Base-by-base conservation (phyloP, 2,113 vertebrate species). In the Lophura nycthemera region DNA sequence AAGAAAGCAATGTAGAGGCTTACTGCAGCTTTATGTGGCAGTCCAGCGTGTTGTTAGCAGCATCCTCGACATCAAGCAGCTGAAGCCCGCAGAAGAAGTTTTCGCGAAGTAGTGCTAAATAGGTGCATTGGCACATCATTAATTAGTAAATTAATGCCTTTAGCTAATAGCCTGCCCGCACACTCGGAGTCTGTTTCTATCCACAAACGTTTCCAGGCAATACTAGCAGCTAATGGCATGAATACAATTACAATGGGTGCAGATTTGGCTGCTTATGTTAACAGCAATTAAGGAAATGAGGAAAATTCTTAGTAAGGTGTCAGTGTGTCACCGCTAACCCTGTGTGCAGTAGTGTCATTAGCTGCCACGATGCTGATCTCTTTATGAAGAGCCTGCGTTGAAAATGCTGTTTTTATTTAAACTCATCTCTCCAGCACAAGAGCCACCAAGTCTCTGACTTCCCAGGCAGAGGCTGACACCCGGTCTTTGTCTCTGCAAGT, bases 131-230 rank as follows among this genome's bases (percentile, higher is more conserved):
- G 47, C 82, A 92, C 81, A 74, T 93, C 82, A 86, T 91, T 94
- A 91, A 92, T 93, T 92, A 90, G 78, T 67, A 91, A 95, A 93
- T 91, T 80, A 94, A 90, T 71, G 76, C 80, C 86, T 92, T 78
- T 36, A 75, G 73, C 61, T 88, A 94, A 94, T 19, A 90, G 76
- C 83, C 80, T 57, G 77, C 48, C 66, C 43, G 34, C 61, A 25
- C 34, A 30, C 32, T 80, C 74, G 13, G 34, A 22, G 60, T 25
- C 89, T 88, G 61, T 71, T 89, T 83, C 65, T 70, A n/a, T 83
- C 69, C 80, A 18, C 73, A 52, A 30, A 71, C 59, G 54, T 92
- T 85, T 88, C 87, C 65, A 36, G 82, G 82, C 82, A 59, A 36
- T 67, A 61, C 86, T 34, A 89, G 84, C 82, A 86, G 79, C 56